Conservation (phyloP, 2,797 vertebrate species). For the Prunella strophiata region DNA sequence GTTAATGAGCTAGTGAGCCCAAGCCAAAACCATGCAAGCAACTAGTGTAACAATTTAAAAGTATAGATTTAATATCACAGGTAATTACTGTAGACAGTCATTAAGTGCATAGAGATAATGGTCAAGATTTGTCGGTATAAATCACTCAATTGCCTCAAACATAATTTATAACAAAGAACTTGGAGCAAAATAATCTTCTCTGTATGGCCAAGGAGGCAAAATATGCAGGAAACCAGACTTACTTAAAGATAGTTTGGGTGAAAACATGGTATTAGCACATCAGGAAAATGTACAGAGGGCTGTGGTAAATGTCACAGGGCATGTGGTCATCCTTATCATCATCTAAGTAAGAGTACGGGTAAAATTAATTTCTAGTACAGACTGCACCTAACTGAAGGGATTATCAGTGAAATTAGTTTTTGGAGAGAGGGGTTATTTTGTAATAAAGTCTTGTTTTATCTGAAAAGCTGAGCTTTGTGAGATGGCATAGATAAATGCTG, state of each 20-base stretch:
- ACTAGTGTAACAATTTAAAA: background rate
- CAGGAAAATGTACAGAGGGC: background rate
- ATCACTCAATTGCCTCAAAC: background rate
- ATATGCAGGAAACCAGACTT: background rate
- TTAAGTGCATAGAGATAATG: background rate
- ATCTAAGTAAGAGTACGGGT: background rate
- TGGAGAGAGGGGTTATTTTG: background rate
- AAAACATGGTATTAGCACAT: background rate
- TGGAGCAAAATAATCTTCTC: background rate
- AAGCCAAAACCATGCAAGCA: background rate
- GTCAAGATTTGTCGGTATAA: slow-evolving; percentile 6
- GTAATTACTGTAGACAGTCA: slow-evolving; percentile 12
- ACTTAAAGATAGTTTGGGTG: background rate
- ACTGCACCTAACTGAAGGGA: background rate
- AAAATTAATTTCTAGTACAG: slow-evolving; percentile 15
- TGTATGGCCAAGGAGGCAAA: background rate
- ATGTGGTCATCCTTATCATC: background rate
- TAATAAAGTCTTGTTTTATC: slow-evolving; percentile 28
- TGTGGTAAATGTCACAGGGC: background rate
- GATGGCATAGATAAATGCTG: slow-evolving; percentile 38
- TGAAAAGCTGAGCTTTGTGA: background rate
- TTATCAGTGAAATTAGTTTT: slow-evolving; percentile 34
- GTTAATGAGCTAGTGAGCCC: background rate
- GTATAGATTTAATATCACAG: slow-evolving; percentile 28
- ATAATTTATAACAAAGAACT: background rate